A percentile compares a stretch with the other conserved stretches of the same genome.
phyloP scores from a whole-genome alignment of 2,113 vertebrate genomes.

The Amblyornis subalaris region DNA sequence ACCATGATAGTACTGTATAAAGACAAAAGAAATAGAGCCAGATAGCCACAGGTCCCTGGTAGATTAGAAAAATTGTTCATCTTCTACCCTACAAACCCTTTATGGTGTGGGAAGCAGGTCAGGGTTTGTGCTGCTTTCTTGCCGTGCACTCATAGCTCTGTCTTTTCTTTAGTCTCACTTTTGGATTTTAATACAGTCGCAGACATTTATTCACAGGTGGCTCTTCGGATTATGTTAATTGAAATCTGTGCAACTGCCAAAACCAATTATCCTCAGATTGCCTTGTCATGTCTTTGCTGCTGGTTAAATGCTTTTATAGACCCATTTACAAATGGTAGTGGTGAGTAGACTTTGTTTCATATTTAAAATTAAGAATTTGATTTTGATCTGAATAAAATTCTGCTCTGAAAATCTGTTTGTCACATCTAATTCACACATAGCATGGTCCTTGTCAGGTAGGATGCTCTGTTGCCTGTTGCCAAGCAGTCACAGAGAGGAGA shows the following conservation, averaged over 20 bases:
- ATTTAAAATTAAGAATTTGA: not conserved
- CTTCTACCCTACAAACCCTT: not conserved
- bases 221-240: not conserved
- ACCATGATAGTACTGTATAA: not conserved
- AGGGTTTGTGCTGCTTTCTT: not conserved
- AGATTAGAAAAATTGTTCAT: not conserved
- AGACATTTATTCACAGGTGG: not conserved
- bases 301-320: not conserved
- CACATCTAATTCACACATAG: not conserved
- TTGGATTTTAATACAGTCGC: not conserved
- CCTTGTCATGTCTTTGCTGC: not conserved
- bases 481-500: not conserved
- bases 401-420: not conserved
- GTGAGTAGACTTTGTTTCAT: not conserved
- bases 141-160: not conserved
- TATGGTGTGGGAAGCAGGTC: not conserved
- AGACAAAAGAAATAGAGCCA: not conserved
- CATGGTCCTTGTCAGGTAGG: not conserved
- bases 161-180: not conserved
- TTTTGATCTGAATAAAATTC: slow-evolving; percentile 10
- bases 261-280: not conserved
- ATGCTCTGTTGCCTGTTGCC: not conserved
- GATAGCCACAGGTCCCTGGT: not conserved
- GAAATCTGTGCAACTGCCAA: not conserved
- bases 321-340: not conserved